Base-by-base conservation (phyloP, 2,113 vertebrate species). In the Excalfactoria chinensis region DNA sequence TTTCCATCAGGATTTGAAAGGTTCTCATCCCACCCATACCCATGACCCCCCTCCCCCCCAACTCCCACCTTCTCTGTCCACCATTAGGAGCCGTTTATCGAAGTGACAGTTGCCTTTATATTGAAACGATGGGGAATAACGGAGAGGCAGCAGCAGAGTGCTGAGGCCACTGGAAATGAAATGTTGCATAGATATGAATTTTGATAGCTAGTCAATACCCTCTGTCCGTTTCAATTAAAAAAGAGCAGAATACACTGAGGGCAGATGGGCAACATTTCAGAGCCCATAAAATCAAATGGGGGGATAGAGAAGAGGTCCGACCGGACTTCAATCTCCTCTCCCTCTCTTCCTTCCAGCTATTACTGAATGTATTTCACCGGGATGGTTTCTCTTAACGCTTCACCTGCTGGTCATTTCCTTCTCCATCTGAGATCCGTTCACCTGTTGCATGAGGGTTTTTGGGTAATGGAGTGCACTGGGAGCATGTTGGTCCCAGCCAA, bases 151-250 rank as follows among this genome's bases (percentile, higher is more conserved):
- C 5, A 14, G 63, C 32, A 40, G 87, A 93, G 75, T 95, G 96
- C 96, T 94, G 95, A 97, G 96, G 93, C 93, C 91, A 93, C 95
- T 90, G 86, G 95, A 93, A 93, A 96, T 95, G 94, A 97, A 96
- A 95, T 92, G 96, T 86, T 95, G 96, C 93, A 40, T 72, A 93
- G 94, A 96, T 96, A 96, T 95, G 96, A 96, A 96, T 96, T 97
- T 96, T 97, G 97, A 97, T 96, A 96, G 97, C 70, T 97, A 95
- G 93, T 97, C 97, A 95, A 97, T 97, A 97, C 75, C 92, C 87
- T 89, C 86, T 91, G 96, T 97, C 95, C 10, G 63, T 89, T 97
- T 93, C 96, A 97, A 96, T 97, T 97, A 96, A 97, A 97, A 97
- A 91, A 89, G 90, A 96, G 95, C 94, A 92, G 89, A 35, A 11